Conservation (phyloP, 2,888 invertebrate genomes). For the Dioctria linearis region DNA sequence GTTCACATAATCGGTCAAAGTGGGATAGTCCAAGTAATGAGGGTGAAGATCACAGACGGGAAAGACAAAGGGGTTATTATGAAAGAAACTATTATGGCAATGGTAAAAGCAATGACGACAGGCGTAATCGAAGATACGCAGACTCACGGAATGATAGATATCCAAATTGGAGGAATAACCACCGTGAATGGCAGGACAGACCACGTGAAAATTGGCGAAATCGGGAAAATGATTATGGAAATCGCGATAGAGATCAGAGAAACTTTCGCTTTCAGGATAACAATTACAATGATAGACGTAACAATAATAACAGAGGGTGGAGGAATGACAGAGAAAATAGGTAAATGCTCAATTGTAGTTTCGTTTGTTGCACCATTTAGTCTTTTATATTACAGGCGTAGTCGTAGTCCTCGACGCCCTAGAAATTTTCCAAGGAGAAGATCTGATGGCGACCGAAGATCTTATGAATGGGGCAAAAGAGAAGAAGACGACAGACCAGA, state of each 20-base stretch:
- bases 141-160: background rate
- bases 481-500: slow-evolving; percentile 61
- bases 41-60: background rate
- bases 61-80: slow-evolving; percentile 49
- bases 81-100: slow-evolving; percentile 53
- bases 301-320: slow-evolving; percentile 4
- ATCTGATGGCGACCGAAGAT: slow-evolving; percentile 63
- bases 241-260: slow-evolving; percentile 47
- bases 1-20: slow-evolving; percentile 61
- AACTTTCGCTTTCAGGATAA: slow-evolving; percentile 28
- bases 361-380: background rate
- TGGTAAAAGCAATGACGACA: background rate
- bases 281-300: slow-evolving; percentile 44
- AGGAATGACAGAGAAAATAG: slow-evolving; percentile 32
- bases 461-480: slow-evolving; percentile 75
- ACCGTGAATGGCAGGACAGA: background rate
- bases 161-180: background rate
- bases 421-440: slow-evolving; percentile 57
- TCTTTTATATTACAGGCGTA: background rate
- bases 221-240: slow-evolving; percentile 52
- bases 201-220: background rate
- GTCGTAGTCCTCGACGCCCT: slow-evolving; percentile 63
- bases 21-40: slow-evolving; percentile 64
- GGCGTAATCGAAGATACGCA: slow-evolving; percentile 1
- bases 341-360: slow-evolving; percentile 10